phyloP scores from a whole-genome alignment of 2,888 invertebrate species.

The Scaptomyza tumidula region DNA sequence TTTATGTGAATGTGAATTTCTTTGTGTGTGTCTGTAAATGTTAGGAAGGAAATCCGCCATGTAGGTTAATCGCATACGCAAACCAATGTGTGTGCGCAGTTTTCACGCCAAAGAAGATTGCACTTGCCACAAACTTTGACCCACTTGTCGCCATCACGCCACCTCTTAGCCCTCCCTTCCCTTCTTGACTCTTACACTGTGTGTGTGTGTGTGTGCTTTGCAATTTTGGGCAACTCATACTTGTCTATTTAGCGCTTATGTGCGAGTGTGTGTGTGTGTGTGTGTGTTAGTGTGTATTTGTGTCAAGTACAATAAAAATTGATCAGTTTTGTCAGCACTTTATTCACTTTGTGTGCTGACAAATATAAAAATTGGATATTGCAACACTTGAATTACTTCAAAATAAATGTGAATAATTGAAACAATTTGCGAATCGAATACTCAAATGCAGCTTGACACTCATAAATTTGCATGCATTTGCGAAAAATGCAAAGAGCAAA shows the following conservation, averaged over 20 bases:
- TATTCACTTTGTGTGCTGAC: constrained; percentile 3
- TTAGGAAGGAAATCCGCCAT: constrained; percentile 23
- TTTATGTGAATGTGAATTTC: constrained; percentile 14
- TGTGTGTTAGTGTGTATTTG: constrained; percentile 5
- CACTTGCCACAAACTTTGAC: constrained; percentile 59
- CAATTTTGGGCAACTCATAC: constrained; percentile 62
- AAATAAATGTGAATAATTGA: constrained; percentile 57
- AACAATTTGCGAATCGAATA: constrained; percentile 26
- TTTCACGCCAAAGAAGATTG: constrained; percentile 59
- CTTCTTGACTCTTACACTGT: background rate
- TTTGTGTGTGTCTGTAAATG: constrained; percentile 11
- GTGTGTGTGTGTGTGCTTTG: constrained; percentile 29
- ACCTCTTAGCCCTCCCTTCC: too few species aligned
- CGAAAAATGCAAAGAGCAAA: constrained; percentile 11
- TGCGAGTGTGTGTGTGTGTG: constrained; percentile 5
- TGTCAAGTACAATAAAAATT: constrained; percentile 54
- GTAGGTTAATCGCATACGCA: constrained; percentile 55
- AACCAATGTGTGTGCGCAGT: constrained; percentile 41
- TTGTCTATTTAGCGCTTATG: constrained; percentile 41
- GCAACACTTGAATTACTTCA: constrained; percentile 17
- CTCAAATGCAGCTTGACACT: constrained; percentile 17
- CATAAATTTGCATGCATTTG: constrained; percentile 41
- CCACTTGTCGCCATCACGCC: constrained; percentile 35
- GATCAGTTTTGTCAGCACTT: constrained; percentile 23
- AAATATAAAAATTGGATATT: background rate